These are phyloP conservation scores for Lordiphosa andalusiaca DNA, from an alignment of 2,888 invertebrate genomes.

Conservation along the genomic window DNA sequence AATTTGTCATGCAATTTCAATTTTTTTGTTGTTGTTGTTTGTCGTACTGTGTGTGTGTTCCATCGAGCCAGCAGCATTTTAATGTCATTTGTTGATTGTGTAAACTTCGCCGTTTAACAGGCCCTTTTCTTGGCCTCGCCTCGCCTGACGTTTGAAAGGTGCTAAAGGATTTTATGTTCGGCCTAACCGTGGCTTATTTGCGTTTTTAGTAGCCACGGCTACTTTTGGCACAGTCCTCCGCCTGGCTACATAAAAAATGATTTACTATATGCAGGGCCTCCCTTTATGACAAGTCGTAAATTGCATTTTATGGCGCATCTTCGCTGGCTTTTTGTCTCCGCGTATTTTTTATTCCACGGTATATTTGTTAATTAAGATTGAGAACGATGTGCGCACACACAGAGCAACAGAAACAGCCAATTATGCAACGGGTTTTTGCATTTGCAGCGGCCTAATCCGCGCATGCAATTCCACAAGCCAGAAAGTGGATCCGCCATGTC, in stretches of 20 bases:
- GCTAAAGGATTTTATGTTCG: conserved; percentile 74
- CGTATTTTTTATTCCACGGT: conserved; percentile 56
- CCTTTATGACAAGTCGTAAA: conserved; percentile 76
- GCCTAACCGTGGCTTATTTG: conserved; percentile 72
- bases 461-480: conserved; percentile 24
- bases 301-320: conserved; percentile 71
- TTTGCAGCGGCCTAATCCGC: conserved; percentile 41
- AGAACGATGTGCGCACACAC: conserved; percentile 69
- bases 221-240: conserved; percentile 29
- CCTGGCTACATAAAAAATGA: conserved; percentile 72
- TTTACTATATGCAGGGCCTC: conserved; percentile 72
- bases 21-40: conserved; percentile 24
- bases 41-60: conserved; percentile 9
- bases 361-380: conserved; percentile 75
- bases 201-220: conserved; percentile 59
- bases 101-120: conserved; percentile 68
- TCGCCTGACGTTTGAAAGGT: conserved; percentile 61
- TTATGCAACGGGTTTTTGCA: conserved; percentile 67
- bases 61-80: conserved; percentile 60
- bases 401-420: conserved; percentile 60
- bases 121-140: conserved; percentile 14
- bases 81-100: conserved; percentile 72
- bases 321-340: conserved; percentile 33
- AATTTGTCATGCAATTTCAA: conserved; percentile 71
- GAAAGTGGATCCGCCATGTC: conserved; percentile 40